phyloP scores from a whole-genome alignment of 2,797 vertebrate species.

The Chrysocyon brachyurus region DNA sequence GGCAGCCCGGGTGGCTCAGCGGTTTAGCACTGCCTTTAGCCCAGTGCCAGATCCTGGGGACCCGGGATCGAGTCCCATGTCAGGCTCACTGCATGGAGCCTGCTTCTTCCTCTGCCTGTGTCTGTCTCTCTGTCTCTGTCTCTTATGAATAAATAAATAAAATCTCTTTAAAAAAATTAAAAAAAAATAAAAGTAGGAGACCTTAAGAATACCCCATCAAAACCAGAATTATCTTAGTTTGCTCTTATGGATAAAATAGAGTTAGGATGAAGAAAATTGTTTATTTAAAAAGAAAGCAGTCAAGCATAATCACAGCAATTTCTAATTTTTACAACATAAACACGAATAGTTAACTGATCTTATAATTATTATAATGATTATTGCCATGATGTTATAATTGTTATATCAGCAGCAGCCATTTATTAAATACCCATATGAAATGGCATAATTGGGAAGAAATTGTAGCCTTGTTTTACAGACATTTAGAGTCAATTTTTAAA shows the following conservation, averaged over 20 bases:
- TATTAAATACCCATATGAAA: not conserved
- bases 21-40: no score
- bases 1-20: no score
- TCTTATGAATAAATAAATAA: no score
- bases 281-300: slow-evolving; percentile 34
- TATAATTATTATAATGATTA: slow-evolving; percentile 35
- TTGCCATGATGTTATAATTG: not conserved
- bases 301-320: not conserved
- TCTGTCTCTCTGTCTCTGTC: no score
- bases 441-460: not conserved
- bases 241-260: not conserved
- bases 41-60: no score
- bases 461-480: not conserved
- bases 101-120: no score
- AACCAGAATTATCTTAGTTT: not conserved
- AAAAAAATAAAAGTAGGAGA: not conserved
- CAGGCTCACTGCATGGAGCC: no score
- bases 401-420: not conserved
- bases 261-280: slow-evolving; percentile 2
- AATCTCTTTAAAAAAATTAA: no score
- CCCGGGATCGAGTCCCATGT: no score
- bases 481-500: not conserved
- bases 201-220: not conserved
- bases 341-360: not conserved
- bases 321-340: not conserved